Percentiles rank a stretch among this genome's conserved stretches.
phyloP scores from a whole-genome alignment of 2,113 vertebrate species.

The Neofelis nebulosa region DNA sequence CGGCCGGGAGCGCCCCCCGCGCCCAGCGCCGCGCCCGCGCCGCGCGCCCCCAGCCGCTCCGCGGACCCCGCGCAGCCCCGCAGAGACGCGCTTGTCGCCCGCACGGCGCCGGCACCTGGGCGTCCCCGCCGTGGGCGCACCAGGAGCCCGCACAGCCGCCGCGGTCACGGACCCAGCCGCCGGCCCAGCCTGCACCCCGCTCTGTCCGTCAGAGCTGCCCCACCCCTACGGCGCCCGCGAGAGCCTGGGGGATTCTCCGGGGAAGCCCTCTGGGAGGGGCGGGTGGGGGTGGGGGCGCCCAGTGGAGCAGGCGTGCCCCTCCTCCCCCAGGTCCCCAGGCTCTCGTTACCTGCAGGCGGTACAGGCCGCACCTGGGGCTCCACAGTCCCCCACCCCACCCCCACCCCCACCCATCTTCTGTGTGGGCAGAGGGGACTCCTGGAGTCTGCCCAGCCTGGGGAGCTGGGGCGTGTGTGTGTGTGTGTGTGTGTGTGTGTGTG shows the following conservation, averaged over 20 bases:
- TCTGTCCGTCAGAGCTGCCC: background rate
- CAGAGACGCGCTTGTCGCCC: conserved; percentile 69
- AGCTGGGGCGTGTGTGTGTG: background rate
- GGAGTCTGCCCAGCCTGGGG: background rate
- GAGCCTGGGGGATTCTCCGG: background rate
- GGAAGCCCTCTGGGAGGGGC: conserved; percentile 19
- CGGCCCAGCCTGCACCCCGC: background rate
- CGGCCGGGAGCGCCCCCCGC: conserved; percentile 75
- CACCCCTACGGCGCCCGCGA: background rate
- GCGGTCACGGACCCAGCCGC: background rate
- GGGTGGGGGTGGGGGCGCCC: background rate
- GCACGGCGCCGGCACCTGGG: conserved; percentile 46
- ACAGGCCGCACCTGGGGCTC: conserved; percentile 38
- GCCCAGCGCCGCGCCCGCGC: conserved; percentile 79
- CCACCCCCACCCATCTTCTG: background rate
- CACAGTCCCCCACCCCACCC: background rate
- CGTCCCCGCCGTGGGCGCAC: background rate
- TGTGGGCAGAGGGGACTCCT: background rate
- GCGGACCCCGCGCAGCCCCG: conserved; percentile 74
- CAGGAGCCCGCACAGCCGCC: background rate
- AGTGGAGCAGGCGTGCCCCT: conserved; percentile 17
- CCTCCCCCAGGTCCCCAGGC: background rate
- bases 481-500: no score
- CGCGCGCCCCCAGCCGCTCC: conserved; percentile 75
- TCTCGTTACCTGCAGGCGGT: background rate